Evolutionary conservation across 2,888 invertebrate species (phyloP).

Genomic region (Alcis repandata): DNA sequence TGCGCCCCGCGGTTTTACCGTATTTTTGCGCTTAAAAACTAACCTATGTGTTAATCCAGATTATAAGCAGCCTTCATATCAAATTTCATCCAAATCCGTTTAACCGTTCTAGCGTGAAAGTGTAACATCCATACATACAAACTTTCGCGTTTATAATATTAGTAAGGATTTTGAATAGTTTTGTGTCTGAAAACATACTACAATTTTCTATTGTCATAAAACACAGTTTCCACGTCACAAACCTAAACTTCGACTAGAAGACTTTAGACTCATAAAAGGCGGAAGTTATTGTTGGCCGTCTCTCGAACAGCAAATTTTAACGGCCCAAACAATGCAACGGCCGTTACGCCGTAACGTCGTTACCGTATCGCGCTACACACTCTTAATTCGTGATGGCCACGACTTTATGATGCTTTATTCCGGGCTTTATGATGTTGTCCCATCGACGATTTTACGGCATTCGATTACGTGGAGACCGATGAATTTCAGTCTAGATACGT

Average conservation of each 20-base stretch:
- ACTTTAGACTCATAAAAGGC: constrained; percentile 10
- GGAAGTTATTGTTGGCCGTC: constrained; percentile 22
- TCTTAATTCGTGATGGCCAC: constrained; percentile 41
- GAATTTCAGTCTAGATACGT: background rate
- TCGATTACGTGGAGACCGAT: constrained; percentile 11
- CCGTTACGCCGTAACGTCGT: constrained; percentile 21
- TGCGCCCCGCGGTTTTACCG: too few species aligned
- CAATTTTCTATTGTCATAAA: background rate
- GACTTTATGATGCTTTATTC: constrained; percentile 18
- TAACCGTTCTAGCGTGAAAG: too few species aligned
- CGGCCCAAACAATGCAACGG: constrained; percentile 40
- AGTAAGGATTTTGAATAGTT: background rate
- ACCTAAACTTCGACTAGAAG: background rate
- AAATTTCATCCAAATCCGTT: too few species aligned
- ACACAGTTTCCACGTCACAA: background rate
- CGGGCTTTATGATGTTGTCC: constrained; percentile 43
- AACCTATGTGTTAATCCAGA: too few species aligned
- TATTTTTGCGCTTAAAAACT: too few species aligned
- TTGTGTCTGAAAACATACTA: background rate
- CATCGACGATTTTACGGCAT: constrained; percentile 34
- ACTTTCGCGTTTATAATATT: too few species aligned
- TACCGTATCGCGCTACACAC: constrained; percentile 38
- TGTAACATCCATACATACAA: too few species aligned
- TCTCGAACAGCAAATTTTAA: constrained; percentile 27
- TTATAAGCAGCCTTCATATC: too few species aligned